Evolutionary conservation across 1,140 invertebrate species (phyloP).

Genomic region (Sycobia sp.): DNA sequence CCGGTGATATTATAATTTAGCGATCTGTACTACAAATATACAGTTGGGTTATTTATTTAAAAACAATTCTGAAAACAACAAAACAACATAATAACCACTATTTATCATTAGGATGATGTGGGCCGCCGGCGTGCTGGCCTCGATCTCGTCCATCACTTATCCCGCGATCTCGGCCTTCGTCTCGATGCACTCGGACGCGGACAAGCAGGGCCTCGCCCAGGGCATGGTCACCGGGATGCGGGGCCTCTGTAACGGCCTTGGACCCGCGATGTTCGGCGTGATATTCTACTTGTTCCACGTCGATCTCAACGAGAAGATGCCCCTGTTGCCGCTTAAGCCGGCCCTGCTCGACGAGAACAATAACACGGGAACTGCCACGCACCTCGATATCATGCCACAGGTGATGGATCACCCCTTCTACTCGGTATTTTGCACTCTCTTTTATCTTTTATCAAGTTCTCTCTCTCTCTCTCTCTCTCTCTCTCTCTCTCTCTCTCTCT

Average conservation of each 20-base stretch:
- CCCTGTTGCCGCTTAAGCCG: slow-evolving; percentile 52
- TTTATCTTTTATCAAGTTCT: not conserved
- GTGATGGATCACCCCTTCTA: slow-evolving; percentile 40
- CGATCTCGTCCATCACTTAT: slow-evolving; percentile 94
- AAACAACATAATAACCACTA: too few species aligned
- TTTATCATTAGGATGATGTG: slow-evolving; percentile 99
- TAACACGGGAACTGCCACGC: slow-evolving; percentile 57
- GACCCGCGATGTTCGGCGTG: slow-evolving; percentile 90
- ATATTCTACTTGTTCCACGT: slow-evolving; percentile 99
- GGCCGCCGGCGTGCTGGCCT: slow-evolving; percentile 94
- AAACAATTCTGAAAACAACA: too few species aligned
- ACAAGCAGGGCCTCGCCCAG: slow-evolving; percentile 97
- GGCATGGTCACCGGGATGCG: slow-evolving; percentile 97
- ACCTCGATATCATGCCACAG: slow-evolving; percentile 64
- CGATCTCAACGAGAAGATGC: slow-evolving; percentile 82
- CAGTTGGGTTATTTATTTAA: too few species aligned
- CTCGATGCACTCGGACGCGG: slow-evolving; percentile 93
- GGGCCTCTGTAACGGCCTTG: slow-evolving; percentile 85
- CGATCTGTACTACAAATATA: too few species aligned
- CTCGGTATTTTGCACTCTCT: slow-evolving; percentile 16
- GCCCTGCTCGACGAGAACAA: slow-evolving; percentile 56
- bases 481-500: too few species aligned
- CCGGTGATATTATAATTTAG: too few species aligned
- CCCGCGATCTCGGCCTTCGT: slow-evolving; percentile 99
- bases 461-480: not conserved